Evolutionary conservation across 2,797 vertebrate genomes (phyloP), one percentile per base, ranked within the genome.

Genomic region (Syngnathus rostellatus): DNA sequence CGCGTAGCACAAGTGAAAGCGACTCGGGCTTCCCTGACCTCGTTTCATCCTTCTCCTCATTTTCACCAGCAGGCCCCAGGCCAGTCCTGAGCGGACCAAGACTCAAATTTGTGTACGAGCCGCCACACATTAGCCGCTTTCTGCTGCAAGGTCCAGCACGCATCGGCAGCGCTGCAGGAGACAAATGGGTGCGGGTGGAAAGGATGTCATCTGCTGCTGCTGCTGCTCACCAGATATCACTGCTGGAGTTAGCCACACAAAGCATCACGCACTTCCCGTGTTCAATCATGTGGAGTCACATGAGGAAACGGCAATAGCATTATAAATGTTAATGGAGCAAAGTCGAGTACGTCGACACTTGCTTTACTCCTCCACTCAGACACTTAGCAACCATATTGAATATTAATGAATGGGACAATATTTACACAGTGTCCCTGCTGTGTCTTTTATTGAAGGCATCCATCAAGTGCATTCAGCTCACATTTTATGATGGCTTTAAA

Each of bases 141-240:
- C 63, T 86, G 83, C 83, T 81, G 80, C 86, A 87, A 87, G 81
- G 84, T 87, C 86, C 86, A 85, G 53, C 66, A 23, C 12, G 7
- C 54, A 66, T 55, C 69, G 12, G 4, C 46, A 71, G 68, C 72
- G 64, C 75, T 81, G 83, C 77, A 77, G 81, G 78, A 81, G 66
- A 50, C 67, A 31, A 31, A 31, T 31, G 76, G 77, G 74, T 77
- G 71, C 71, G 73, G 31, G 31, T 31, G 31, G 79, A 74, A 72
- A 67, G 69, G 70, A 66, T 64, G 67, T 81, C 77, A 76, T 78
- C 74, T 80, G 73, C 76, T 76, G 68, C 72, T 73, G 68, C 66
- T 23, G 23, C 23, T 72, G 84, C 75, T 75, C 81, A 82, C 66
- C 77, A 63, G 72, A 72, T 82, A 71, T 81, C 65, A 37, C 77